Percentiles rank a stretch among this genome's conserved stretches.
phyloP scores from a whole-genome alignment of 2,113 vertebrate species.

The Glaucomys volans region DNA sequence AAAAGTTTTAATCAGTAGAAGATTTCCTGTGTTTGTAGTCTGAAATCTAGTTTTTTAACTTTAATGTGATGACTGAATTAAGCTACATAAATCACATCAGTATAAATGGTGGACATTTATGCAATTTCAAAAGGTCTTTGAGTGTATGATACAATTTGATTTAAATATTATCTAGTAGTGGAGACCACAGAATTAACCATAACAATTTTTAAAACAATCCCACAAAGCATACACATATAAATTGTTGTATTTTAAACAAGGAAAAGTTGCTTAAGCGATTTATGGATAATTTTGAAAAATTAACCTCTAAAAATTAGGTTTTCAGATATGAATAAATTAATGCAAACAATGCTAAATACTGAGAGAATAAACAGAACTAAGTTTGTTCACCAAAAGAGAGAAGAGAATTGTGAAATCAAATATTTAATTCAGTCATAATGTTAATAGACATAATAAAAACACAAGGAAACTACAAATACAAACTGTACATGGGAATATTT shows the following conservation, averaged over 20 bases:
- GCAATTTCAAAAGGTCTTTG: not conserved
- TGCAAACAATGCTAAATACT: not conserved
- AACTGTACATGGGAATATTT: not conserved
- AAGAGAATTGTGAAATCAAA: not conserved
- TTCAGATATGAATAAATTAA: not conserved
- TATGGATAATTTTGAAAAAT: not conserved
- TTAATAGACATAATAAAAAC: not conserved
- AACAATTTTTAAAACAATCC: not conserved
- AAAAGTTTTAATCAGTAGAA: slow-evolving; percentile 42
- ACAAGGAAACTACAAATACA: not conserved
- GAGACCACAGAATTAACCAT: not conserved
- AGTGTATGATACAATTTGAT: not conserved
- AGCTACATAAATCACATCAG: not conserved
- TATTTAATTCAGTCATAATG: not conserved
- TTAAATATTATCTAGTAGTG: not conserved
- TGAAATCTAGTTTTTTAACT: slow-evolving; percentile 50
- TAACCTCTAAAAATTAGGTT: not conserved
- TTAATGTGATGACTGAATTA: not conserved
- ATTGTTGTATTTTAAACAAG: not conserved
- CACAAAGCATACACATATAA: not conserved
- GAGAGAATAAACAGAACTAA: not conserved
- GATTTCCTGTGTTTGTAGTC: not conserved
- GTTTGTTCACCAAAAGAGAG: not conserved
- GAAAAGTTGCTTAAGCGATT: not conserved
- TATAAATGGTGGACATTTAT: not conserved